Evolutionary conservation across 2,113 vertebrate species (phyloP), one percentile per base, ranked within the genome.

Genomic region (Sprattus sprattus): DNA sequence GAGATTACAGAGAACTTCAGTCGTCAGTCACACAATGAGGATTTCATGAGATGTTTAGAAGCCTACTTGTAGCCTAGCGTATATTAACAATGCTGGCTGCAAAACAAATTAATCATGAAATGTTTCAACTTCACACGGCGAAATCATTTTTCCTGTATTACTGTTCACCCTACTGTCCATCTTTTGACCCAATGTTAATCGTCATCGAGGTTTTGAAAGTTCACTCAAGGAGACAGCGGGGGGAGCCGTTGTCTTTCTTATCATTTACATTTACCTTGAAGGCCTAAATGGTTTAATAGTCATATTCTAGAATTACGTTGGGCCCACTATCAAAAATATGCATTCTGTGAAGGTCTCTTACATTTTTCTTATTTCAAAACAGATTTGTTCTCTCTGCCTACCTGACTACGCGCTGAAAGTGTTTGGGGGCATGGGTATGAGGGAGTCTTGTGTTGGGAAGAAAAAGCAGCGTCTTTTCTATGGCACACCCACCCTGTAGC

Each of bases 201-300:
- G 71, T 78, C 71, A 78, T 11, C 28, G 13, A 32, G 71, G 71
- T 11, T 78, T 39, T 85, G 82, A 71, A 86, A 90, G 88, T 91
- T 75, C 75, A 1, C 45, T 25, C 13, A 28, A 88, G 45, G 78
- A 83, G 91, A 91, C 94, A 91, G 91, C 91, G 71, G 94, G 89
- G 92, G 93, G 93, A 78, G 94, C 94, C 87, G 87, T 94, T 93
- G 93, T 86, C 88, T 88, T 87, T 86, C 49, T 82, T 86, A 82
- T 78, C 71, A 78, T 78, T 78, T 78, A 44, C 71, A 78, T 78
- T 39, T 78, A 39, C 71, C 32, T 39, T 78, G 13, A 13, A 39
- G 71, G 32, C 71, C 32, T 39, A 10, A 0, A 18, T 39, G 13
- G 28, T 15, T 39, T 78, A 78, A 5, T 16, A 1, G 10, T 32